Percentiles rank a stretch among this genome's conserved stretches.
These are phyloP conservation scores for Eupsittula cactorum DNA, from an alignment of 2,113 vertebrate genomes.

Conservation along the genomic window DNA sequence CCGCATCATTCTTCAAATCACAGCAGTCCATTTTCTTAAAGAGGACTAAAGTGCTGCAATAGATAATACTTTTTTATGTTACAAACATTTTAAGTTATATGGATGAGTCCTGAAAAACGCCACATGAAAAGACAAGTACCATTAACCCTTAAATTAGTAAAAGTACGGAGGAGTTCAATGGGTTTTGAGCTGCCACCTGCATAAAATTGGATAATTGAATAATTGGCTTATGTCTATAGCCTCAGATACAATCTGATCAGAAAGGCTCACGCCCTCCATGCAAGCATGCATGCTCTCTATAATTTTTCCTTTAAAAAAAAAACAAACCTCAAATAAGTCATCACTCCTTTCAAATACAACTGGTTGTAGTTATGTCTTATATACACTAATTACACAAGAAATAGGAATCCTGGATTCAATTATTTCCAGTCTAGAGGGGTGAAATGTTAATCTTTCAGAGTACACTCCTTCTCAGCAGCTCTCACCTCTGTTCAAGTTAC, in stretches of 20 bases:
- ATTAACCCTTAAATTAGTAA: neutral
- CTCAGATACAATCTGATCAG: neutral
- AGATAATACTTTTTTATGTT: neutral
- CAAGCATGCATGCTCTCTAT: fast-evolving
- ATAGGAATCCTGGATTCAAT: neutral
- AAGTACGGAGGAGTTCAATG: neutral
- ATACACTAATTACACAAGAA: neutral
- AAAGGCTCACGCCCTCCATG: neutral
- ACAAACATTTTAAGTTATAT: neutral
- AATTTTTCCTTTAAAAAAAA: neutral
- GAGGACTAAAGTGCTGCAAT: neutral
- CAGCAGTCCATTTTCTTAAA: neutral
- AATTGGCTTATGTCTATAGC: neutral
- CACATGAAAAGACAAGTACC: neutral
- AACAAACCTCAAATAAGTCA: neutral
- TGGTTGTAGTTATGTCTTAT: neutral
- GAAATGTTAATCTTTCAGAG: neutral
- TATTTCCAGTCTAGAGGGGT: neutral
- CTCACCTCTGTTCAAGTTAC: neutral
- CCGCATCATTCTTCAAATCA: neutral
- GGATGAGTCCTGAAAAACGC: neutral
- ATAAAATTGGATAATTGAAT: neutral
- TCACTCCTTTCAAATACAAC: neutral
- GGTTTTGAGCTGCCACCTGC: neutral
- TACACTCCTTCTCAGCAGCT: neutral